Conservation (phyloP, 2,113 vertebrate species). For the Petaurus breviceps region DNA sequence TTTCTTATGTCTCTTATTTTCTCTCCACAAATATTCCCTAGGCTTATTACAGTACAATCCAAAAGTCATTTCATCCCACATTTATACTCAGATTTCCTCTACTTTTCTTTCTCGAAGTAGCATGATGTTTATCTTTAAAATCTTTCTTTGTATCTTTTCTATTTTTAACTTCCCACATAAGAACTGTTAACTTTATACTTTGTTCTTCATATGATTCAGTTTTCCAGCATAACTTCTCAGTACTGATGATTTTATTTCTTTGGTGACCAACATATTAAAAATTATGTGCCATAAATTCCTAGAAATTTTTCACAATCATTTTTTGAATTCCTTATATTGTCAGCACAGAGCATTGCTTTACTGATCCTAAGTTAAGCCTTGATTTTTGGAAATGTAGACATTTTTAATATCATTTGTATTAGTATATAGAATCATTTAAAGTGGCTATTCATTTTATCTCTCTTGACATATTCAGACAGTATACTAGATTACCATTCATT, state of each 20-base stretch:
- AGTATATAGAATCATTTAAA: neutral
- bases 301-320: too few relatives aligned
- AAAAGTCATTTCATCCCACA: neutral
- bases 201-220: neutral
- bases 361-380: neutral
- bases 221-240: neutral
- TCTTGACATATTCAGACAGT: neutral
- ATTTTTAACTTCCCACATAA: neutral
- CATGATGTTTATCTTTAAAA: neutral
- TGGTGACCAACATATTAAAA: neutral
- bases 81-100: neutral
- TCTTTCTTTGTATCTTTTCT: neutral
- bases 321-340: neutral
- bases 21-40: neutral
- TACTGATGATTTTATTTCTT: neutral
- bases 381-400: neutral
- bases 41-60: neutral
- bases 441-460: too few relatives aligned
- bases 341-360: neutral
- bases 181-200: neutral
- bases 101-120: neutral
- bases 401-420: neutral
- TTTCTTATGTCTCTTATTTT: neutral
- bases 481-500: neutral
- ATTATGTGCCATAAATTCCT: neutral